phyloP scores from a whole-genome alignment of 2,113 vertebrate species.

The Urocynchramus pylzowi region DNA sequence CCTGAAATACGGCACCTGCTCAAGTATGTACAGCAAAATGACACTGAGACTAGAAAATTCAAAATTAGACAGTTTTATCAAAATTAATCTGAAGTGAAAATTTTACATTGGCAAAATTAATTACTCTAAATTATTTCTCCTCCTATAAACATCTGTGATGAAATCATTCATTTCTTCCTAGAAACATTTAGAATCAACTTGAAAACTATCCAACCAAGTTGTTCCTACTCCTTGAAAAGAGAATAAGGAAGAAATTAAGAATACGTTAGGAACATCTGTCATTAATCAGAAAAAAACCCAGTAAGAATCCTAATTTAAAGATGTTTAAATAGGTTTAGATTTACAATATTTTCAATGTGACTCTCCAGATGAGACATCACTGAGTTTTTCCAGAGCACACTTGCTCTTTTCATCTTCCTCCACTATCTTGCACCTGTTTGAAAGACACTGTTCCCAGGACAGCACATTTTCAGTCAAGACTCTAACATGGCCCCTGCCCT shows the following conservation, averaged over 20 bases:
- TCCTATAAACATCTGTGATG: slow-evolving; percentile 19
- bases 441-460: not conserved
- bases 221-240: not conserved
- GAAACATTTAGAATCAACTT: not conserved
- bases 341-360: not conserved
- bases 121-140: not conserved
- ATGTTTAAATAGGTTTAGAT: not conserved
- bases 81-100: not conserved
- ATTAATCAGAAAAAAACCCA: not conserved
- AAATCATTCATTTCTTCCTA: slow-evolving; percentile 10
- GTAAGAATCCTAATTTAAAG: not conserved
- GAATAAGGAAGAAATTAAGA: not conserved
- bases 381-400: not conserved
- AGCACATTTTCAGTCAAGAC: not conserved
- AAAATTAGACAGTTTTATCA: not conserved
- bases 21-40: not conserved
- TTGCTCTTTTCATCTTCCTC: not conserved
- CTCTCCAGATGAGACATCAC: not conserved
- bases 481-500: not conserved
- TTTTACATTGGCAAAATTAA: not conserved
- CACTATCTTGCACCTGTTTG: not conserved
- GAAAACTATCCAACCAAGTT: not conserved
- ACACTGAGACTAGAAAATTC: not conserved
- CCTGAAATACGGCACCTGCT: not conserved
- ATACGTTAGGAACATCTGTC: not conserved